These are phyloP conservation scores for Colletes latitarsis DNA, from an alignment of 1,140 invertebrate species.

Conservation along the genomic window DNA sequence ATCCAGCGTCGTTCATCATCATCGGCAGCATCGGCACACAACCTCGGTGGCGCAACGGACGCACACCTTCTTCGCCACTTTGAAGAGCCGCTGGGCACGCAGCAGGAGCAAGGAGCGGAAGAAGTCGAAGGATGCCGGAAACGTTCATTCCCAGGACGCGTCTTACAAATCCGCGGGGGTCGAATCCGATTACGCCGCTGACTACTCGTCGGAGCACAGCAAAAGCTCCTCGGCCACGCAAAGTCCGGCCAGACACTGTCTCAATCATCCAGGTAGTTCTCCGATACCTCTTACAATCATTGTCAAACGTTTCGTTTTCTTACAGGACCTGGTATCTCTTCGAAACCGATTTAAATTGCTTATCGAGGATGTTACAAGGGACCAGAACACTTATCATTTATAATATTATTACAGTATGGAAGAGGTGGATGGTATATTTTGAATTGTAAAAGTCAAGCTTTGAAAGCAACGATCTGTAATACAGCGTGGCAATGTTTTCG, in stretches of 20 bases:
- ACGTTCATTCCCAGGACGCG: conserved; percentile 67
- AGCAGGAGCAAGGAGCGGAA: conserved; percentile 84
- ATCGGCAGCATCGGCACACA: conserved; percentile 71
- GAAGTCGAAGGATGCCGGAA: conserved; percentile 76
- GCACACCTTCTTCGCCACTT: conserved; percentile 86
- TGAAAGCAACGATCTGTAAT: no score
- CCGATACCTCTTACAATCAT: no score
- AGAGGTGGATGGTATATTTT: no score
- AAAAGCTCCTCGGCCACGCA: conserved; percentile 84
- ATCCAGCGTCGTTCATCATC: conserved; percentile 64
- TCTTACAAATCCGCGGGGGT: conserved; percentile 65
- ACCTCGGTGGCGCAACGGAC: conserved; percentile 86
- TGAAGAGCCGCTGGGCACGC: conserved; percentile 86
- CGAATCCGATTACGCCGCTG: conserved; percentile 87
- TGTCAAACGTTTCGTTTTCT: no score
- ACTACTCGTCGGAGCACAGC: conserved; percentile 88
- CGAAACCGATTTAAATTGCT: no score
- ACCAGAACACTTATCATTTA: no score
- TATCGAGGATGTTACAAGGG: no score
- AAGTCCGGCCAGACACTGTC: conserved; percentile 84
- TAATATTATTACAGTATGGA: no score
- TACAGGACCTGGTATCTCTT: no score
- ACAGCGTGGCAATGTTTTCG: no score
- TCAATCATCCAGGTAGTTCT: conserved; percentile 78
- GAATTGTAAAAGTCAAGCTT: no score